phyloP scores from a whole-genome alignment of 2,797 vertebrate species.

The Pseudomugil tenellus region DNA sequence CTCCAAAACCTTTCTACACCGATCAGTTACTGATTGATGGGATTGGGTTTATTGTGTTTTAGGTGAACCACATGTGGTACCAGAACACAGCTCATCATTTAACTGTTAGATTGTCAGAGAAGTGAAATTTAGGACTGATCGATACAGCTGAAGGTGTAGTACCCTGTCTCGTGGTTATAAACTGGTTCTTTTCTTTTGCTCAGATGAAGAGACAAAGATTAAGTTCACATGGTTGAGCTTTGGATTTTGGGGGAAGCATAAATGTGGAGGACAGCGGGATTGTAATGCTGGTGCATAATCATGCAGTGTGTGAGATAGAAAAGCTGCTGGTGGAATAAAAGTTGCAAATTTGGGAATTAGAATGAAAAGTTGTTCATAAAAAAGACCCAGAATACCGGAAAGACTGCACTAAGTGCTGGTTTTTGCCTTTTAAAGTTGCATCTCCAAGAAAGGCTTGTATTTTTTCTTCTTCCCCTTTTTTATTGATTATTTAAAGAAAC shows the following conservation, averaged over 20 bases:
- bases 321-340: no score
- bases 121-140: conserved; percentile 16
- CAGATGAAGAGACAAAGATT: neutral
- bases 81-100: conserved; percentile 33
- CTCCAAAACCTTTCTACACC: conserved; percentile 28
- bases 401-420: neutral
- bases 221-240: conserved; percentile 13
- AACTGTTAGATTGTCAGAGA: conserved; percentile 32
- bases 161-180: conserved; percentile 3
- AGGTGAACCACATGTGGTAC: conserved; percentile 43
- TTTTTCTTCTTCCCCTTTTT: neutral
- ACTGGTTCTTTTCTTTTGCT: conserved; percentile 19
- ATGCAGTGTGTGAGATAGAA: neutral
- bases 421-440: neutral
- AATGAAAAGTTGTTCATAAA: conserved; percentile 4
- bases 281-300: neutral
- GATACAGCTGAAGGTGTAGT: conserved; percentile 38
- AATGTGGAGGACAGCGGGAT: neutral
- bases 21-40: conserved; percentile 40
- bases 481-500: neutral
- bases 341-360: neutral
- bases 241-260: neutral
- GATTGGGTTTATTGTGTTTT: conserved; percentile 14
- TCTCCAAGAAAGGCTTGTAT: neutral
- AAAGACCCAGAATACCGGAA: neutral